Conservation (phyloP, 2,113 vertebrate genomes). For the Phrynosoma platyrhinos region DNA sequence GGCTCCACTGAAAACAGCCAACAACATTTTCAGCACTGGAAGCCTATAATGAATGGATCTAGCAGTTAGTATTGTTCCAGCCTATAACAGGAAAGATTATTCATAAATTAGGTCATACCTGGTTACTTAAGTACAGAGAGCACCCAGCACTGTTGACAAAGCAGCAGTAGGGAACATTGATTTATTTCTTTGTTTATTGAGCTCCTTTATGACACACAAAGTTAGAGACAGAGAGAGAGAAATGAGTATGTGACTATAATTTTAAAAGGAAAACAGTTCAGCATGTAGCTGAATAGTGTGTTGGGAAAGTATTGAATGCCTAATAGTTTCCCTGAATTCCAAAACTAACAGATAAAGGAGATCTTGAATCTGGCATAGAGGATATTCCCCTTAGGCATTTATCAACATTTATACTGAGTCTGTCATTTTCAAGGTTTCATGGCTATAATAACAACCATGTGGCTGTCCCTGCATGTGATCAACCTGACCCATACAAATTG, state of each 20-base stretch:
- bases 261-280: background rate
- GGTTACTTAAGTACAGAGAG: slow-evolving; percentile 17
- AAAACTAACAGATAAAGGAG: too few species aligned
- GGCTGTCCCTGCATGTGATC: background rate
- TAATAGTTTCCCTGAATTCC: background rate
- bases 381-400: background rate
- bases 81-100: slow-evolving; percentile 35
- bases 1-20: background rate
- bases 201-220: too few species aligned
- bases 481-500: too few species aligned
- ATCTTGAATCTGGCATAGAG: too few species aligned
- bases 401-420: background rate
- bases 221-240: background rate
- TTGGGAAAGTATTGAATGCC: background rate
- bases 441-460: background rate
- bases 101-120: slow-evolving; percentile 29
- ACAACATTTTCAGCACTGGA: slow-evolving; percentile 36
- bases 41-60: slow-evolving; percentile 43
- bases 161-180: background rate
- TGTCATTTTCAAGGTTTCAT: background rate
- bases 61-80: slow-evolving; percentile 44
- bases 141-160: slow-evolving; percentile 34
- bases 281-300: background rate
- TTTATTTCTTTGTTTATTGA: slow-evolving; percentile 16
- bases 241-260: background rate